Base-by-base conservation (phyloP, 2,888 invertebrate species). In the Micoletzkya japonica region DNA sequence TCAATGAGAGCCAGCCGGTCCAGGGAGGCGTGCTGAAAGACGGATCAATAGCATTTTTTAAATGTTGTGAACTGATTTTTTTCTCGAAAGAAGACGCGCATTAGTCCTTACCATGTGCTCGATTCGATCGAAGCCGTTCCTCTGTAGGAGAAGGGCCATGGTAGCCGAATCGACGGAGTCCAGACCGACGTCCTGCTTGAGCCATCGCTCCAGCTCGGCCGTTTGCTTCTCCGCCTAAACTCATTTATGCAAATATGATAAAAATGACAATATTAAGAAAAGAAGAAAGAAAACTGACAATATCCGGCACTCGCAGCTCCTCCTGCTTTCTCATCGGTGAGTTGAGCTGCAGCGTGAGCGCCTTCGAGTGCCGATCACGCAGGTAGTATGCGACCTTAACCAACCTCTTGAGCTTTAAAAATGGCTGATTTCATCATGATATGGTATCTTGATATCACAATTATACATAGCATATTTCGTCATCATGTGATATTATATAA, bases 311-410 rank as follows among this genome's bases (percentile, higher is more conserved):
- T 50, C 20, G 34, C 50, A n/a, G 39, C 50, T 2, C 50, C 63
- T 32, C 30, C 44, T 2, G 30, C 64, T 1, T 32, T 57, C 50
- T 63, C 63, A 58, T 49, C 72, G 57, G 39, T 70, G 17, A 56
- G 26, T 20, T 34, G 50, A 32, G 72, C 30, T 76, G 78, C 14
- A 80, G 71, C 7, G 78, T 78, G 39, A 80, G 70, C 57, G 80
- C 79, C 57, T 77, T 73, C 17, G 76, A 77, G 26, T 74, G 73
- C n/a, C 77, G 76, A 72, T 80, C 78, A 50, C 77, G 73, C 14
- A 81, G n/a, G n/a, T n/a, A n/a, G n/a, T n/a, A n/a, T n/a, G n/a
- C n/a, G n/a, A n/a, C n/a, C n/a, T n/a, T n/a, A n/a, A n/a, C n/a
- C n/a, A n/a, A n/a, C n/a, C n/a, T n/a, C n/a, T n/a, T n/a, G n/a